A percentile compares a stretch with the other conserved stretches of the same genome.
Evolutionary conservation across 2,113 vertebrate species (phyloP).

Genomic region (Indicator maculatus): DNA sequence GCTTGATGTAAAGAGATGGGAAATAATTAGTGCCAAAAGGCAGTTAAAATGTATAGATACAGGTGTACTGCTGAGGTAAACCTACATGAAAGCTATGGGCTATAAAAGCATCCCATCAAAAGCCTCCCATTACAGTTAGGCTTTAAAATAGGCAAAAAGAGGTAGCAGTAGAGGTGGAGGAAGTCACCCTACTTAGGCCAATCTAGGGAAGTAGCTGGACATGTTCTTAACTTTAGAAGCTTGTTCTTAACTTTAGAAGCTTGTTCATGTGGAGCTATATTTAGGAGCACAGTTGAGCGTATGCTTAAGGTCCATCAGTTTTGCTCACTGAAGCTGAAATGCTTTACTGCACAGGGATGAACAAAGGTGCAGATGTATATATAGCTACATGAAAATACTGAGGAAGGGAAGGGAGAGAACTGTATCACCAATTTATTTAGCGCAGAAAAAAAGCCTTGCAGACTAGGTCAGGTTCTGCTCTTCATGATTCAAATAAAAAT

Average conservation of each 20-base stretch:
- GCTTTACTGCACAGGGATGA: neutral
- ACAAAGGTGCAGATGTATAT: neutral
- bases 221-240: neutral
- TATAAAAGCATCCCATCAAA: neutral
- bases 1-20: neutral
- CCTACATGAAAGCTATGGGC: neutral
- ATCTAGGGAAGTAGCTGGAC: neutral
- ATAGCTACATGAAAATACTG: neutral
- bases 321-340: neutral
- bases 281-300: neutral
- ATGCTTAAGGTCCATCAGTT: neutral
- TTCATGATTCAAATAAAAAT: neutral
- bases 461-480: neutral
- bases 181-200: neutral
- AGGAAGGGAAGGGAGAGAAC: neutral
- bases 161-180: neutral
- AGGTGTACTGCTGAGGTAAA: fast-evolving
- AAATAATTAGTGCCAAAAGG: neutral
- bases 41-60: neutral
- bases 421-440: neutral
- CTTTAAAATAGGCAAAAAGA: neutral
- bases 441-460: neutral
- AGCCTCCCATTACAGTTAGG: fast-evolving
- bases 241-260: neutral
- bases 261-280: neutral